Base-by-base conservation (phyloP, 2,888 invertebrate genomes). In the Bembecia ichneumoniformis region DNA sequence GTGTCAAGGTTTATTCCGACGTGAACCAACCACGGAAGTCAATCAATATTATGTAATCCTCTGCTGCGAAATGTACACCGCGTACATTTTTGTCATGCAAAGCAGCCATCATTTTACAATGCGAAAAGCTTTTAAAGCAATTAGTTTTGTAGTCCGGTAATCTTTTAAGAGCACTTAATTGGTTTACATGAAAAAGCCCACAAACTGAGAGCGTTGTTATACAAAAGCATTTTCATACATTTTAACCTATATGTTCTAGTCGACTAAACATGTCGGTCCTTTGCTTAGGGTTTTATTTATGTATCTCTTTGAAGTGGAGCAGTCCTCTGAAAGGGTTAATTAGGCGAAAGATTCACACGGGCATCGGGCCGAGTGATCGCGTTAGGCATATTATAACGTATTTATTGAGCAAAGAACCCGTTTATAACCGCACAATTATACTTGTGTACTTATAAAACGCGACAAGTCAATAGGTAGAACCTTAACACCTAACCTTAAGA, bases 351-450 rank as follows among this genome's bases (percentile, higher is more conserved):
- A 78, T 77, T 77, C 79, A 76, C 73, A 68, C 66, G 67, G 59
- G 60, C 78, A 66, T 57, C 72, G 82, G 71, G 56, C 75, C 68
- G 77, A 64, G 66, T 78, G 77, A 84, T 83, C 82, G 66, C 62
- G 74, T 82, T 77, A 80, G 68, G 73, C 76, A 79, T 82, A 82
- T 82, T 84, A 82, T 71, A 77, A 73, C 81, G 74, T 79, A 68
- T 77, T 51, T 81, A 82, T 81, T 78, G 82, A 81, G 74, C 78
- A 79, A 74, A 78, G 76, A 71, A 71, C 70, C 65, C 68, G 66
- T 68, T 74, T 74, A 74, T 75, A 74, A 65, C 62, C 52, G 50
- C 46, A 48, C 60, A 62, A 60, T 14, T 13, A 40, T 40, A 40
- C 14, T 7, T 13, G n/a, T n/a, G 14, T 40, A 40, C 40, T 13